Base-by-base conservation (phyloP, 2,888 invertebrate genomes). In the Mesochorus sp. region DNA sequence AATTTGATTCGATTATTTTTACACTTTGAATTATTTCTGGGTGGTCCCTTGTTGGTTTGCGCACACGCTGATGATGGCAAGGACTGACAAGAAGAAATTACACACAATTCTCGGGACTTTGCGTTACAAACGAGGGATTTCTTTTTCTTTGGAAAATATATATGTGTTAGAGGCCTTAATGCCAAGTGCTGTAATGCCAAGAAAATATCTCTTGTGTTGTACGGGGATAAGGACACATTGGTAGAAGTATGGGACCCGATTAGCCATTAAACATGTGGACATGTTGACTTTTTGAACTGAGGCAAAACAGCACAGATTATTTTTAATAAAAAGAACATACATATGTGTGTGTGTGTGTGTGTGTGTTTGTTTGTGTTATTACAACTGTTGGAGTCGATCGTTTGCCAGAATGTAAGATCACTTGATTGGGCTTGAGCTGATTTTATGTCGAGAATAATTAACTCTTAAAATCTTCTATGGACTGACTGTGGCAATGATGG, bases 171-270 rank as follows among this genome's bases (percentile, higher is more conserved):
- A 72, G 49, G n/a, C 64, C 68, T 78, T 78, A 78, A 78, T 78
- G 78, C 73, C 78, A 78, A 73, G 73, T 74, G 62, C 31, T 73
- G 59, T 78, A 78, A 78, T 70, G 78, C 78, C 78, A 78, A 57
- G 73, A 19, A 57, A 70, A 78, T 74, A 74, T 73, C 68, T 70
- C 73, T 47, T 28, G 28, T 59, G 21, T 39, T 55, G 57, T 51
- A 26, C 62, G 59, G 70, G 68, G 70, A 51, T 49, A 37, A 59
- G 62, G 67, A 68, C 57, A 28, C 3, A 37, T 10, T 37, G 26
- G 49, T 73, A 70, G 68, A 78, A 64, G 68, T 73, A 73, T 49
- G 77, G 37, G 62, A 28, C 61, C 64, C 73, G 57, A 73, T 78
- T 42, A 62, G 47, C 73, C 73, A 73, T 73, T 68, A 78, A 78